These are phyloP conservation scores for Paracentrotus lividus DNA, from an alignment of 53 echinoderm and acorn worm species.

Conservation along the genomic window DNA sequence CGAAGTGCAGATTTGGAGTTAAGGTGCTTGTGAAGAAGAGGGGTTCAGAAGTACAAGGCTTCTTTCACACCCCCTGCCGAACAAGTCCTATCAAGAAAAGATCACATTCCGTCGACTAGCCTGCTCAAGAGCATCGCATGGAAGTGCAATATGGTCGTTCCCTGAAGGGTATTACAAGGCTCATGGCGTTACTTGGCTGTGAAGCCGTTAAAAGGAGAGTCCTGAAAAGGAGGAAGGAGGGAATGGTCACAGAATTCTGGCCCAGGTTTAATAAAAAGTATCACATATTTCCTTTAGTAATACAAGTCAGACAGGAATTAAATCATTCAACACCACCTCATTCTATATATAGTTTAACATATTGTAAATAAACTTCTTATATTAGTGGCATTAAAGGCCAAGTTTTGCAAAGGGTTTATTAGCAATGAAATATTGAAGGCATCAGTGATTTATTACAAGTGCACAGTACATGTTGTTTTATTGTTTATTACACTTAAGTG, in stretches of 20 bases:
- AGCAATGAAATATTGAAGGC: too few species aligned
- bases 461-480: too few species aligned
- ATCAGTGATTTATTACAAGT: too few species aligned
- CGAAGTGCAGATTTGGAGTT: conserved; percentile 68
- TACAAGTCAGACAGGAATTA: too few species aligned
- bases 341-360: too few species aligned
- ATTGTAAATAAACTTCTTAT: too few species aligned
- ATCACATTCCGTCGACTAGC: conserved; percentile 67
- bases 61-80: conserved; percentile 22
- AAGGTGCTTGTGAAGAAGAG: conserved; percentile 48
- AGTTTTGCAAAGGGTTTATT: too few species aligned
- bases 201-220: conserved; percentile 63
- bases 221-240: conserved; percentile 68
- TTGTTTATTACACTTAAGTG: too few species aligned
- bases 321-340: neutral
- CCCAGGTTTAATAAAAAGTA: neutral
- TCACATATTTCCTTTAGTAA: too few species aligned
- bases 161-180: conserved; percentile 57
- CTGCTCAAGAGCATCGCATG: conserved; percentile 19
- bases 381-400: too few species aligned
- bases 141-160: conserved; percentile 54
- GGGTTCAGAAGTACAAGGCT: conserved; percentile 29
- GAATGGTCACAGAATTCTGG: conserved; percentile 64
- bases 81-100: conserved; percentile 61
- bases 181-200: conserved; percentile 61